Evolutionary conservation across 2,888 invertebrate species (phyloP), one percentile per base, ranked within the genome.

Genomic region (Latrodectus hesperus): DNA sequence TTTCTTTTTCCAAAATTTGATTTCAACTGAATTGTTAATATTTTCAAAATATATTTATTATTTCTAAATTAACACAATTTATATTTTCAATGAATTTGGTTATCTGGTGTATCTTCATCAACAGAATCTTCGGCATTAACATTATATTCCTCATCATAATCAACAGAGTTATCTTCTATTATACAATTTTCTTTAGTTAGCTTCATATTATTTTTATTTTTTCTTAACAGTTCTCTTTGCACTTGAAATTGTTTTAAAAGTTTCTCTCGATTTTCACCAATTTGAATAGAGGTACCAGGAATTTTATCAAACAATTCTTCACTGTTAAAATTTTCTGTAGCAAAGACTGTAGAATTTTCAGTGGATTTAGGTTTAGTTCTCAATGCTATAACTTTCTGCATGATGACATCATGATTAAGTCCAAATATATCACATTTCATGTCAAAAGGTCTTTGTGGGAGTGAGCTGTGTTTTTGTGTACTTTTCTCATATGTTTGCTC

Each of bases 391-490:
- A 88, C 78, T 88, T 64, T 83, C 9, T 64, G 38, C 83, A 83
- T 88, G 16, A 88, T 26, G 10, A 9, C 10, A 14, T 82, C 70
- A n/a, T 88, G 88, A 17, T 74, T 52, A 12, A 88, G 49, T 9
- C 88, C 88, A 88, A 82, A 83, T 8, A 88, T 55, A 74, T 88
- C 71, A 64, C 49, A 55, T 71, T 74, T 88, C 88, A 88, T 88
- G 64, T 88, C 75, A 3, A 14, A 16, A n/a, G 82, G 88, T 22
- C 67, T 88, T 0, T 49, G 22, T 10, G 78, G 83, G 11, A 14
- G 22, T 16, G 22, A 9, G 9, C 16, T 38, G 12, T 26, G 60
- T 11, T 49, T 14, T n/a, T 9, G 16, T 8, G 22, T 10, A 10
- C 14, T 16, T 17, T 17, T 73, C 53, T 52, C 12, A 9, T 73